A percentile compares a stretch with the other conserved stretches of the same genome.
Evolutionary conservation across 2,888 invertebrate genomes (phyloP).

Genomic region (Leucophenga maculata): DNA sequence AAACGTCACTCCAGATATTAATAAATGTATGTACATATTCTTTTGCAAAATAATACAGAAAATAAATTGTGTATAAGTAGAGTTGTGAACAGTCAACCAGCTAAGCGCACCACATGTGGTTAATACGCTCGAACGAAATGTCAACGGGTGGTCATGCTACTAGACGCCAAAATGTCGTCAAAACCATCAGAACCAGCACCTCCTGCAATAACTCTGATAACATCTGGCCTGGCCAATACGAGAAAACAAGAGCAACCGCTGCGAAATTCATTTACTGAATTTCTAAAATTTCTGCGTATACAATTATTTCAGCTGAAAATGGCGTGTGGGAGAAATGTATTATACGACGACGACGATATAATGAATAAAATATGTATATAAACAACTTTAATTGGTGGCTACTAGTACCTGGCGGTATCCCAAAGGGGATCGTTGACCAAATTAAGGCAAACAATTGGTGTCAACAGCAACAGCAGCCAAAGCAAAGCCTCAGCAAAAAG

Average conservation of each 20-base stretch:
- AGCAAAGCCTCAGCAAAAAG: not conserved
- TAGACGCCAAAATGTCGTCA: too few relatives aligned
- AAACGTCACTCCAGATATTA: not conserved
- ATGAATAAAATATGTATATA: too few relatives aligned
- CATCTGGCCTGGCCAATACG: too few relatives aligned
- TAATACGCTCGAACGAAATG: not conserved
- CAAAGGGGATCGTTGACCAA: slow-evolving; percentile 2
- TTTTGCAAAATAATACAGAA: not conserved
- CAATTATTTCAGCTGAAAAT: too few relatives aligned
- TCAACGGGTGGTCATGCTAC: not conserved
- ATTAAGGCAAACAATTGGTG: slow-evolving; percentile 14
- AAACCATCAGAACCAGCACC: too few relatives aligned
- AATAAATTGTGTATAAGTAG: not conserved
- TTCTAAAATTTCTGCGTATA: too few relatives aligned
- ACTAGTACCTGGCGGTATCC: not conserved
- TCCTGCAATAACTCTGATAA: too few relatives aligned
- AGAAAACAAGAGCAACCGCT: too few relatives aligned
- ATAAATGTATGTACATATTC: not conserved
- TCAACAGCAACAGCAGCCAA: not conserved
- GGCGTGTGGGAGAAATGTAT: too few relatives aligned
- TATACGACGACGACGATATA: too few relatives aligned
- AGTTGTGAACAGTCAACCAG: not conserved
- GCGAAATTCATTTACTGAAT: too few relatives aligned
- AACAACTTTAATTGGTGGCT: too few relatives aligned
- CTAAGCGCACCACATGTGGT: slow-evolving; percentile 9